These are phyloP conservation scores for Sipha maydis DNA, from an alignment of 2,888 invertebrate genomes.

Conservation along the genomic window DNA sequence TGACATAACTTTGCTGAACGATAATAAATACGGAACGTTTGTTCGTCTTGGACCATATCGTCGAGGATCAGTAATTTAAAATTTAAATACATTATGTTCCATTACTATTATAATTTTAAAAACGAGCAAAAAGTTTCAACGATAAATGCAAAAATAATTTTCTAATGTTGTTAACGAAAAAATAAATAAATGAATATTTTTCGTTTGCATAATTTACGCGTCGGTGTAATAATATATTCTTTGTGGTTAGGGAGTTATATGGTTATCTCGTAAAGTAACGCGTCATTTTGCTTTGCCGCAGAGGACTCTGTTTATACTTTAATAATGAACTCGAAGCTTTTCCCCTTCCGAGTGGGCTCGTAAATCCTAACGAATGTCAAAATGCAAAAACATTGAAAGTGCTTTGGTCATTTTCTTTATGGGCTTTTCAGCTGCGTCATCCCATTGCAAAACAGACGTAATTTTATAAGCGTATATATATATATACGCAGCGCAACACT, in stretches of 20 bases:
- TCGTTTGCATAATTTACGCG: constrained; percentile 25
- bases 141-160: neutral
- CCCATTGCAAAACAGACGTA: neutral
- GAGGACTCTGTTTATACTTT: constrained; percentile 29
- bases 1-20: neutral
- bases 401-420: constrained; percentile 47
- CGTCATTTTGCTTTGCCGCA: constrained; percentile 25
- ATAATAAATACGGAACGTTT: neutral
- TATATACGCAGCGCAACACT: neutral
- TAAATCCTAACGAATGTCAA: constrained; percentile 47
- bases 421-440: constrained; percentile 20
- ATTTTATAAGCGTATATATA: neutral
- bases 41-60: neutral
- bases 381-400: constrained; percentile 39
- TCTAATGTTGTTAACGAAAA: neutral
- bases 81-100: neutral
- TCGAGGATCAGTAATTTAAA: too few relatives aligned
- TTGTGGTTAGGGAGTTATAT: neutral
- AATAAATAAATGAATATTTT: neutral
- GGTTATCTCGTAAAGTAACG: constrained; percentile 25
- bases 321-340: constrained; percentile 30
- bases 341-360: constrained; percentile 15
- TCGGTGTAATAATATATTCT: neutral
- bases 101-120: neutral
- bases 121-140: neutral